Conservation (phyloP, 92 coral and sea anemone species). For the Hydrozoanthus gracilis region DNA sequence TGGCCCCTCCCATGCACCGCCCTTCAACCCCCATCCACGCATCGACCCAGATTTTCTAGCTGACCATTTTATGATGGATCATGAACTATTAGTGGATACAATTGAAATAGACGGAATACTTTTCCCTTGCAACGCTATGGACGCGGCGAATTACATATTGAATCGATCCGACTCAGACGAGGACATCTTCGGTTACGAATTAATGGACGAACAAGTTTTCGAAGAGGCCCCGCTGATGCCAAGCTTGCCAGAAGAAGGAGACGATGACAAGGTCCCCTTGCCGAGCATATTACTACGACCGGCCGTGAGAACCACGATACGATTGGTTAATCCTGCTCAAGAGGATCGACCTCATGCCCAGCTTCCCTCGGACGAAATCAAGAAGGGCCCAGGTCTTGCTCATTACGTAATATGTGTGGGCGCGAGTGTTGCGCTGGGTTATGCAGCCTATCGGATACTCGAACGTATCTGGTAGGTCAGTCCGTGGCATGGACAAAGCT, state of each 20-base stretch:
- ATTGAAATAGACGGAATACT: background rate
- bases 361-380: background rate
- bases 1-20: background rate
- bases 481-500: no score
- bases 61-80: background rate
- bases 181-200: background rate
- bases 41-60: background rate
- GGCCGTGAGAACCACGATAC: background rate
- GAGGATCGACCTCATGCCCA: background rate
- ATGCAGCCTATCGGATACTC: slow-evolving; percentile 1
- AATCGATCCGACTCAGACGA: background rate
- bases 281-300: background rate
- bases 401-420: background rate
- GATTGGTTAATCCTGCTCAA: slow-evolving; percentile 14
- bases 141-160: background rate
- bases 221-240: slow-evolving; percentile 3
- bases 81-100: background rate
- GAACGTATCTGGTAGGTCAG: background rate
- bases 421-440: background rate
- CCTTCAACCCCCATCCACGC: background rate
- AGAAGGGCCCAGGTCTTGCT: slow-evolving; percentile 1
- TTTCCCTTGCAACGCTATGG: background rate
- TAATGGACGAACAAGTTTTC: background rate
- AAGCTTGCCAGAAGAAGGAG: background rate
- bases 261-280: slow-evolving; percentile 1